These are phyloP conservation scores for Oscheius sp. DNA, from an alignment of 2,888 invertebrate genomes.

Conservation along the genomic window DNA sequence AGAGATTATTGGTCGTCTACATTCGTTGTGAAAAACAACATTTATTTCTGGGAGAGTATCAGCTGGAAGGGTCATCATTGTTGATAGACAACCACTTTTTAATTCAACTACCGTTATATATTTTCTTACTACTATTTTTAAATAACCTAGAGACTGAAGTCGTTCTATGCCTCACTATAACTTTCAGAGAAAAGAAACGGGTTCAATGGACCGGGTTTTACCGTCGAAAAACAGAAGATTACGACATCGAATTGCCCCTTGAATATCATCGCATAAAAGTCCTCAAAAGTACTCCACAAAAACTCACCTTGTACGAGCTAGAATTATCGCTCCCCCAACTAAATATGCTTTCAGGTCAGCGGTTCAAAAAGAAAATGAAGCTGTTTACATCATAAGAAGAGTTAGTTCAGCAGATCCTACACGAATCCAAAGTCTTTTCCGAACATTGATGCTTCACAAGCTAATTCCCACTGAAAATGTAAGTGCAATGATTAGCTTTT, in stretches of 20 bases:
- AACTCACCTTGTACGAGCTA: not conserved
- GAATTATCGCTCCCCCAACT: not conserved
- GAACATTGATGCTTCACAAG: not conserved
- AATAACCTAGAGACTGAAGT: no score
- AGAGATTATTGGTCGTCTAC: no score
- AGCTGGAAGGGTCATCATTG: no score
- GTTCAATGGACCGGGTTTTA: not conserved
- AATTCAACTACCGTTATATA: no score
- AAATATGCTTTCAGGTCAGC: not conserved
- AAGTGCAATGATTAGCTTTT: not conserved
- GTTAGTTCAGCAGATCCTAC: not conserved
- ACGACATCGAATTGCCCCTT: not conserved
- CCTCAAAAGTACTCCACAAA: not conserved
- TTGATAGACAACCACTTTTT: no score
- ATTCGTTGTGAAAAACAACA: no score
- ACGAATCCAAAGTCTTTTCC: not conserved
- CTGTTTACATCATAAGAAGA: not conserved
- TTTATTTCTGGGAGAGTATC: no score
- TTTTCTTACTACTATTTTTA: no score
- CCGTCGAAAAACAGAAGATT: not conserved
- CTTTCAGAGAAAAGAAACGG: no score
- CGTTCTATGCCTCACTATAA: no score
- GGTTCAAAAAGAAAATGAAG: not conserved
- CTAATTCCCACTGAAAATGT: not conserved
- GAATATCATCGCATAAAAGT: not conserved